Base-by-base conservation (phyloP, 1,140 invertebrate species). In the Mamestra configurata region DNA sequence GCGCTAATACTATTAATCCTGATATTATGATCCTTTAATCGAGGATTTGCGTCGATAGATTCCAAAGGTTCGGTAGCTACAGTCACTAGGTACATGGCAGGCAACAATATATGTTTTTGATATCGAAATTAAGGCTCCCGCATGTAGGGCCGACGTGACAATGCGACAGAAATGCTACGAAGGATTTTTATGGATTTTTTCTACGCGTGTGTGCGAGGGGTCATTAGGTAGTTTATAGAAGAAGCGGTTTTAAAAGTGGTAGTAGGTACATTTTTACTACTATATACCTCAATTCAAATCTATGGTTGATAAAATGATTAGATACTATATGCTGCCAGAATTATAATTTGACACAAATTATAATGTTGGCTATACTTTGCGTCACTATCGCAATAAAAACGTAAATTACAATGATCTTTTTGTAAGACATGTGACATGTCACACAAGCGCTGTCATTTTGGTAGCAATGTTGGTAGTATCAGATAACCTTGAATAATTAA, bases 401-500 rank as follows among this genome's bases (percentile, higher is more conserved):
- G 10, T 37, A 40, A 37, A 66, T 66, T 59, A 59, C 24, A 66
- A 20, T 66, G 22, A 40, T 40, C 35, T 40, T 40, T 66, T 66
- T 11, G 35, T 18, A 13, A 66, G 40, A 66, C 35, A 66, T 40
- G 61, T 64, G 31, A 64, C 20, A 40, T 64, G 35, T 40, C 61
- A 40, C 35, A 40, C 10, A 20, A 10, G 3, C 18, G 18, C 3
- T 40, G 22, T 57, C 11, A 24, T n/a, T 61, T 37, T 18, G 22
- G 40, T 24, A 15, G 37, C 40, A 24, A 27, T 37, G 31, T 46
- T 27, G 20, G 20, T 49, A 31, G 27, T 31, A n/a, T 11, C 10
- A 27, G 46, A 71, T 71, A 53, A 71, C 68, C 68, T 71, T 71
- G 68, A 53, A 53, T 31, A 53, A 71, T 71, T 71, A 53, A 51